Conservation (phyloP, 2,888 invertebrate genomes). For the Exephanes ischioxanthus region DNA sequence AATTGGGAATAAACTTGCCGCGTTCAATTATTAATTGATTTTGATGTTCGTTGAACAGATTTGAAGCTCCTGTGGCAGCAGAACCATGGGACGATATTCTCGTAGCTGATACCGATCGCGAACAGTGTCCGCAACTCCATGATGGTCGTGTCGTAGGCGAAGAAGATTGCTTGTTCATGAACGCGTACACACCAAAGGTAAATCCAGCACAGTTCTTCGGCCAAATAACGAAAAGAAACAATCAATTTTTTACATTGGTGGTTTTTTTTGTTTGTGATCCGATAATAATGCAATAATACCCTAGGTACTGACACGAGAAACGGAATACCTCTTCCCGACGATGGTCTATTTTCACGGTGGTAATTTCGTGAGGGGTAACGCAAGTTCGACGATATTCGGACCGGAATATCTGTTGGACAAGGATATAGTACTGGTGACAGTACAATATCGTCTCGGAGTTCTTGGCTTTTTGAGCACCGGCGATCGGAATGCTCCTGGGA, state of each 20-base stretch:
- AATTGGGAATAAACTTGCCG: neutral
- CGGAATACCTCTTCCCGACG: conserved; percentile 25
- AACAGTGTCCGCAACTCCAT: conserved; percentile 63
- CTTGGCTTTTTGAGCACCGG: conserved; percentile 71
- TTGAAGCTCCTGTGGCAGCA: conserved; percentile 61
- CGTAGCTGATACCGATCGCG: conserved; percentile 46
- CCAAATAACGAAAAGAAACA: no score
- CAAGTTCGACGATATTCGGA: conserved; percentile 17
- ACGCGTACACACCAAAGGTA: conserved; percentile 63
- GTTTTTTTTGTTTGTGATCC: neutral
- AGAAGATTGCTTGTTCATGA: conserved; percentile 65
- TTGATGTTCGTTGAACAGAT: conserved; percentile 48
- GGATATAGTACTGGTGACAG: conserved; percentile 67
- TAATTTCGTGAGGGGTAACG: conserved; percentile 57
- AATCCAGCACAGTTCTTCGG: neutral
- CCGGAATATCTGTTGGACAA: conserved; percentile 71
- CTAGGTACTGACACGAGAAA: neutral
- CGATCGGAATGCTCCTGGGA: conserved; percentile 66
- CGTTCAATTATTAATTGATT: neutral
- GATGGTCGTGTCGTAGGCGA: conserved; percentile 39
- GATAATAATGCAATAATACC: neutral
- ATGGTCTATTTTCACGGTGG: conserved; percentile 72
- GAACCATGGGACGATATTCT: conserved; percentile 54
- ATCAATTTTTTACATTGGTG: neutral
- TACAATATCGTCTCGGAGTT: conserved; percentile 73